A percentile compares a stretch with the other conserved stretches of the same genome.
Conservation (phyloP, 2,113 vertebrate genomes). For the Siniperca knerii region DNA sequence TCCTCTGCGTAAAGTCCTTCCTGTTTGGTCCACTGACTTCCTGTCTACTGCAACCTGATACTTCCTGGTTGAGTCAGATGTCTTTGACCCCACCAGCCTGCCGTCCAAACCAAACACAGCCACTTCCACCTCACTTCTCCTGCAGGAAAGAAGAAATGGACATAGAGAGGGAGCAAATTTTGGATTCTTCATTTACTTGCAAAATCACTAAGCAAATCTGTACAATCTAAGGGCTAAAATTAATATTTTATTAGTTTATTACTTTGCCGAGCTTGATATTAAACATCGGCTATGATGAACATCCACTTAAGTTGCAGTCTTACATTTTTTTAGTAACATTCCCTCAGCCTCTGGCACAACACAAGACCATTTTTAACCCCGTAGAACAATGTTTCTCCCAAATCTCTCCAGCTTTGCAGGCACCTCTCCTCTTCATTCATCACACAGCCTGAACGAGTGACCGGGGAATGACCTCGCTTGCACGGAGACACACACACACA, state of each 20-base stretch:
- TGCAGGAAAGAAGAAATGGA: constrained; percentile 27
- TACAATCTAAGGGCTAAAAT: constrained; percentile 54
- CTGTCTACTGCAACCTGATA: constrained; percentile 74
- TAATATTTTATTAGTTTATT: constrained; percentile 77
- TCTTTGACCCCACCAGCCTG: constrained; percentile 71
- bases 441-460: constrained; percentile 82
- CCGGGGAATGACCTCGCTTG: constrained; percentile 80
- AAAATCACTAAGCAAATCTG: constrained; percentile 51
- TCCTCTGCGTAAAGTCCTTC: constrained; percentile 68
- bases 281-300: constrained; percentile 69
- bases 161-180: constrained; percentile 17
- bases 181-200: constrained; percentile 33
- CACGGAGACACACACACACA: constrained; percentile 41
- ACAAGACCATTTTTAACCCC: constrained; percentile 80
- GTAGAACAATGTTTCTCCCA: constrained; percentile 82
- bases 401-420: constrained; percentile 79
- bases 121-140: constrained; percentile 53
- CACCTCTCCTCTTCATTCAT: constrained; percentile 83
- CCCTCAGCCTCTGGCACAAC: constrained; percentile 74
- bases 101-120: constrained; percentile 63
- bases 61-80: constrained; percentile 78
- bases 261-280: constrained; percentile 57
- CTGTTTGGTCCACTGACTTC: constrained; percentile 76
- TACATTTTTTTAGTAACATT: constrained; percentile 56
- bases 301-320: constrained; percentile 58